Base-by-base conservation (phyloP, 1,140 invertebrate species). In the Apis laboriosa region DNA sequence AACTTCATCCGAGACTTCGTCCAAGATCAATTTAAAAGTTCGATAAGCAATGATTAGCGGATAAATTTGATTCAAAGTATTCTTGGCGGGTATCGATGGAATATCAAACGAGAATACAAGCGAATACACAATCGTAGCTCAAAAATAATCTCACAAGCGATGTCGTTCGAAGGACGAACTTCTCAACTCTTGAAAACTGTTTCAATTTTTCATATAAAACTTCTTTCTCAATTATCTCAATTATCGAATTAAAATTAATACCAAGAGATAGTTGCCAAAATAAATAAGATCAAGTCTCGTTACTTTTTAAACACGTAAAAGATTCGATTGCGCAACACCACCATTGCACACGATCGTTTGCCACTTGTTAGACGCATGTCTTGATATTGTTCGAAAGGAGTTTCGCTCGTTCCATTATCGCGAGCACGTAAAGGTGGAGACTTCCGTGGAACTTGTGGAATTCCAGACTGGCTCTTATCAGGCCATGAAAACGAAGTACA, bases 351-450 rank as follows among this genome's bases (percentile, higher is more conserved):
- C n/a, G 21, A 51, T 24, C 63, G 55, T 75, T 73, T 17, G n/a
- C 55, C 63, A 19, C 55, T 76, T 76, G 67, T 76, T 82, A 53
- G n/a, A 82, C 80, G 80, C 73, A 28, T 77, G 74, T 77, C 68
- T 66, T 53, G 74, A 68, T 68, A 60, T 58, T 75, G 43, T 68
- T 68, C 71, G 5, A 17, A 76, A 55, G 73, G 24, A 77, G 80
- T 82, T 82, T 77, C n/a, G 61, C 24, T 56, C 34, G 74, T 77
- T 58, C 74, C 64, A 82, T 82, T 82, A 77, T 77, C 80, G 49
- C 66, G 49, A 77, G 70, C 80, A 82, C 74, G 73, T 82, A 77
- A 77, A 77, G 56, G 70, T 34, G 55, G 7, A 9, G 24, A 71
- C 51, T 24, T 49, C 75, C 60, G 9, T 13, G 19, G 53, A 43